phyloP scores from a whole-genome alignment of 2,888 invertebrate genomes.

The Harpagoxenus sublaevis region DNA sequence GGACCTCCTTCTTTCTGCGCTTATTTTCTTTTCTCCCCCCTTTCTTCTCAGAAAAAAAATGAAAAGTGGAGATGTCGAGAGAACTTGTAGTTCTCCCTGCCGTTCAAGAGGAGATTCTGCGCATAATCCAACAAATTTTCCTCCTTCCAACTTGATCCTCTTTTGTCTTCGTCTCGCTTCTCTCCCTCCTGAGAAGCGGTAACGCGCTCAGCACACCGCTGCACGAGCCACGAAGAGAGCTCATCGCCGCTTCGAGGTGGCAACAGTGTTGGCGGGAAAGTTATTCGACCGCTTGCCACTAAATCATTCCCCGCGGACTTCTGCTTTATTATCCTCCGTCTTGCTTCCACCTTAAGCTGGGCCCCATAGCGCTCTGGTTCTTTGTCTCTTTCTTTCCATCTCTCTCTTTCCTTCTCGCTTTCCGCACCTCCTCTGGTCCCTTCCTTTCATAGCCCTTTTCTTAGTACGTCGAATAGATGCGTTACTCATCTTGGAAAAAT shows the following conservation, averaged over 20 bases:
- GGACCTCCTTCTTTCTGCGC: neutral
- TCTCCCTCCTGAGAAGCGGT: slow-evolving; percentile 25
- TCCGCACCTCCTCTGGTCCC: slow-evolving; percentile 42
- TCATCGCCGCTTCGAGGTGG: slow-evolving; percentile 79
- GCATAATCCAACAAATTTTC: slow-evolving; percentile 53
- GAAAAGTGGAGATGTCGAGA: neutral
- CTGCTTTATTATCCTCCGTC: slow-evolving; percentile 80
- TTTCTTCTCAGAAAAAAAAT: slow-evolving; percentile 25
- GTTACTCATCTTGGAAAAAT: slow-evolving; percentile 38
- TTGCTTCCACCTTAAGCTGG: slow-evolving; percentile 63
- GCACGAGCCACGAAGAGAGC: slow-evolving; percentile 46
- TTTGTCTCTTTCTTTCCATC: slow-evolving; percentile 61
- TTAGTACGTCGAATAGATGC: slow-evolving; percentile 39
- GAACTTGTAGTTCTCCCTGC: neutral
- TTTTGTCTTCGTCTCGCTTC: slow-evolving; percentile 28
- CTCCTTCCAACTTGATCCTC: slow-evolving; percentile 46
- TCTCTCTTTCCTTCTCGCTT: slow-evolving; percentile 51
- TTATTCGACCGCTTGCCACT: slow-evolving; percentile 82
- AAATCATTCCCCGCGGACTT: slow-evolving; percentile 83
- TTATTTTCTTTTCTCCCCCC: neutral
- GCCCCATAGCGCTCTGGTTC: slow-evolving; percentile 46
- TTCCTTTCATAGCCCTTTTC: slow-evolving; percentile 30
- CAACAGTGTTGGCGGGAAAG: slow-evolving; percentile 84
- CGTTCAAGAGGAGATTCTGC: slow-evolving; percentile 26
- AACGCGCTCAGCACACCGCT: slow-evolving; percentile 30